Evolutionary conservation across 2,888 invertebrate genomes (phyloP).

Genomic region (Eilema depressum): DNA sequence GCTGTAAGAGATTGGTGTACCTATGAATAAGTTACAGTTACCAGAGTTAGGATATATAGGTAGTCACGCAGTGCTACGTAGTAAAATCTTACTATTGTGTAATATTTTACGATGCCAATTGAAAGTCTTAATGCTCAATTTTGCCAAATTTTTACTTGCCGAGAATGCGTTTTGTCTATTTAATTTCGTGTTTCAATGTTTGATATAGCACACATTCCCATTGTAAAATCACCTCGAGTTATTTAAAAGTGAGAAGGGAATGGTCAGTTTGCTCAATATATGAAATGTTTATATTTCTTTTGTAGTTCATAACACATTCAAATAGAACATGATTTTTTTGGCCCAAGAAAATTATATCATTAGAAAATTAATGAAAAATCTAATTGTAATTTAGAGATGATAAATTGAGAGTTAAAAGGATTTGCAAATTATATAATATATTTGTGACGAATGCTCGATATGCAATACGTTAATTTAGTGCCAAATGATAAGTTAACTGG

Average conservation of each 20-base stretch:
- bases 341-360: conserved; percentile 76
- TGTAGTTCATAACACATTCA: conserved; percentile 63
- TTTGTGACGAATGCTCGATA: conserved; percentile 83
- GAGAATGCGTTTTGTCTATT: conserved; percentile 78
- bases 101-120: conserved; percentile 80
- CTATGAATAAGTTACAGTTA: conserved; percentile 82
- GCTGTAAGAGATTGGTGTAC: conserved; percentile 70
- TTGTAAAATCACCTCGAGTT: conserved; percentile 53
- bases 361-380: conserved; percentile 70
- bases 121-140: conserved; percentile 86
- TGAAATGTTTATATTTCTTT: conserved; percentile 70
- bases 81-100: conserved; percentile 72
- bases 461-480: conserved; percentile 87
- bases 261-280: conserved; percentile 80
- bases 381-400: conserved; percentile 75
- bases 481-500: conserved; percentile 87
- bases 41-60: conserved; percentile 81
- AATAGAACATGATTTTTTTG: conserved; percentile 66
- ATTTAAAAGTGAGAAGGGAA: conserved; percentile 60
- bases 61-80: conserved; percentile 77
- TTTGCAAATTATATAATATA: conserved; percentile 70
- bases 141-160: conserved; percentile 87
- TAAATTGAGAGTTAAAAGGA: conserved; percentile 74
- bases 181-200: conserved; percentile 68
- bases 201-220: conserved; percentile 65